These are phyloP conservation scores for Triops cancriformis DNA, from an alignment of 1,140 invertebrate species.

Conservation along the genomic window DNA sequence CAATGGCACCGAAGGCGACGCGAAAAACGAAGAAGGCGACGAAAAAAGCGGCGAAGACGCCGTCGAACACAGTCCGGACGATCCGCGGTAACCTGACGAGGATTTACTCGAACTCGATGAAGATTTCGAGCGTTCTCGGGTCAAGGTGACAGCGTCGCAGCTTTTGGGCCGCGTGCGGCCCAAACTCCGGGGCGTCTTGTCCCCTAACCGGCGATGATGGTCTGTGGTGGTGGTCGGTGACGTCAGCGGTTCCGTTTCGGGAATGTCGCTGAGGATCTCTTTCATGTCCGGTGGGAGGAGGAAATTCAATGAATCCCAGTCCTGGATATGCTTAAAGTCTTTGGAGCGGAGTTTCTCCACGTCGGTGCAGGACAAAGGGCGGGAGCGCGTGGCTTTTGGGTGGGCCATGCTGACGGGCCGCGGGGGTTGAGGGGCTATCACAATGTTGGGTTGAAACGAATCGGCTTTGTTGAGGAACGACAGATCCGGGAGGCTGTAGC, in stretches of 20 bases:
- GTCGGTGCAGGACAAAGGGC: constrained; percentile 19
- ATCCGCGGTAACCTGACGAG: constrained; percentile 73
- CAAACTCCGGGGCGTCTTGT: constrained; percentile 47
- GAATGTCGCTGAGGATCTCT: constrained; percentile 59
- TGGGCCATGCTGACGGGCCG: neutral
- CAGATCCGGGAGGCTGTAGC: constrained; percentile 79
- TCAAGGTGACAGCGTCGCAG: constrained; percentile 30
- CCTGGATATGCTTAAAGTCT: constrained; percentile 65
- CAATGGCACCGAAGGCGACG: neutral
- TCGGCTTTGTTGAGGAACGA: constrained; percentile 59
- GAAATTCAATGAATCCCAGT: constrained; percentile 84
- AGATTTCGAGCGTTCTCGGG: constrained; percentile 47
- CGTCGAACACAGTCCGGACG: constrained; percentile 63
- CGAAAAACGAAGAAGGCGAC: constrained; percentile 6
- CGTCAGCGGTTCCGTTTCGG: constrained; percentile 49
- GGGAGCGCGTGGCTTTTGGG: neutral
- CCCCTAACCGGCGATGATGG: constrained; percentile 42
- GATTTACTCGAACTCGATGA: constrained; percentile 49
- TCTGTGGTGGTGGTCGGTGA: constrained; percentile 15
- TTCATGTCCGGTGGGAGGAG: constrained; percentile 69
- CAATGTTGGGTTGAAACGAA: constrained; percentile 38
- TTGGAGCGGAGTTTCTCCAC: constrained; percentile 43
- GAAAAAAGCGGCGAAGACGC: constrained; percentile 46
- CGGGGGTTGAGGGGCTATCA: constrained; percentile 26
- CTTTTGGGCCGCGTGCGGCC: constrained; percentile 31